Evolutionary conservation across 64 coral and sea anemone genomes (phyloP).

Genomic region (Dendronephthya gigantea): DNA sequence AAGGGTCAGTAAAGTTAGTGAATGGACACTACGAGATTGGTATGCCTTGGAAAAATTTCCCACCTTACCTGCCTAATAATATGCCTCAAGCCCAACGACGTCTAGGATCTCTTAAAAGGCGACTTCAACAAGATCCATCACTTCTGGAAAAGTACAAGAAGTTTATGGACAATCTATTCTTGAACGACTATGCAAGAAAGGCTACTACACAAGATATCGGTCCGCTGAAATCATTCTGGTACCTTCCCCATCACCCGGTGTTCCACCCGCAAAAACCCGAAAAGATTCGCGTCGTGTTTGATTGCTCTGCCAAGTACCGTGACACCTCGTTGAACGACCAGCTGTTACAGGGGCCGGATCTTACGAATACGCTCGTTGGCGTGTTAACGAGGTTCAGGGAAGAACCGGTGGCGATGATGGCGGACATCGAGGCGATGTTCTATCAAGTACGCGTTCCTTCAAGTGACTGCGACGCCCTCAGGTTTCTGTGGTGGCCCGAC

Average conservation of each 20-base stretch:
- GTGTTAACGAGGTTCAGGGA: no score
- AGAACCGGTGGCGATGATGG: no score
- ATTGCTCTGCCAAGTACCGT: no score
- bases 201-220: background rate
- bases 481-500: no score
- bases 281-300: no score
- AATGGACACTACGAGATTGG: constrained; percentile 5
- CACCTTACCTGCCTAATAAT: background rate
- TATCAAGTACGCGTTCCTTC: no score
- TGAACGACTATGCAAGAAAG: background rate
- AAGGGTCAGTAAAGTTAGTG: background rate
- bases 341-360: no score
- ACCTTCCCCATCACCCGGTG: constrained; percentile 5
- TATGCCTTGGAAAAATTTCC: background rate
- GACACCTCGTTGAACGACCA: no score
- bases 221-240: background rate
- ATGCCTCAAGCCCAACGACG: background rate
- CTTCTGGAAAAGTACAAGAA: background rate
- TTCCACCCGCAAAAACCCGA: background rate
- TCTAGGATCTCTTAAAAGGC: background rate
- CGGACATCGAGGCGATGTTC: no score
- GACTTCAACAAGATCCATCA: background rate
- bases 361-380: no score
- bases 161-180: background rate
- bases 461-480: no score